phyloP scores from a whole-genome alignment of 2,113 vertebrate species.

The Tichodroma muraria region DNA sequence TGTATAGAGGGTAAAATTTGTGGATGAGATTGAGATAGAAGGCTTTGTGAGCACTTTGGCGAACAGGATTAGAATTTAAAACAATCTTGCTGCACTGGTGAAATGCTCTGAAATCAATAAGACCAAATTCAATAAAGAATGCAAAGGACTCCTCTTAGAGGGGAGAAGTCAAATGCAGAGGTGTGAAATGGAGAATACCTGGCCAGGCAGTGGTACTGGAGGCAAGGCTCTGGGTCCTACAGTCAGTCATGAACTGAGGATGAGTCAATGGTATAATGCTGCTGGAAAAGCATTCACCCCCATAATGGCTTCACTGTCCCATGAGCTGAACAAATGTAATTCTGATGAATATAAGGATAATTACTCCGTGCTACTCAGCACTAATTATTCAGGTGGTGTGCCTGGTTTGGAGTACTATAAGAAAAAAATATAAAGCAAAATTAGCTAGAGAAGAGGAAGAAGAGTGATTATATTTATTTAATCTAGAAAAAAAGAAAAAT shows the following conservation, averaged over 20 bases:
- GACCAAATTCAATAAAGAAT: constrained; percentile 36
- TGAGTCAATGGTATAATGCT: background rate
- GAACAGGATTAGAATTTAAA: constrained; percentile 39
- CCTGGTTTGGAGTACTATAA: background rate
- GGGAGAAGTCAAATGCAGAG: background rate
- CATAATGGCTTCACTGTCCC: background rate
- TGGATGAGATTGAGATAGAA: constrained; percentile 19
- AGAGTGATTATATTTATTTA: background rate
- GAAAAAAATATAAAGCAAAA: background rate
- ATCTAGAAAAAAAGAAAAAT: background rate
- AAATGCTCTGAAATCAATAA: constrained; percentile 21
- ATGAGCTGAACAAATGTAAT: background rate
- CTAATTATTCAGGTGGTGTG: background rate
- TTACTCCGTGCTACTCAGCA: background rate
- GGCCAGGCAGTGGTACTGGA: background rate
- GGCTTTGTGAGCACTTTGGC: background rate
- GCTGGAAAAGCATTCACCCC: background rate
- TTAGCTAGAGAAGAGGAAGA: background rate
- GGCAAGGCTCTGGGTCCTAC: background rate
- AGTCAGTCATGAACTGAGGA: background rate
- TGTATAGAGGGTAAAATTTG: constrained; percentile 16
- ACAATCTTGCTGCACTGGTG: background rate
- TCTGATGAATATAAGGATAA: background rate
- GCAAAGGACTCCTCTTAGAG: background rate
- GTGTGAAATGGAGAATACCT: background rate